phyloP scores from a whole-genome alignment of 2,113 vertebrate genomes.

The Isurus oxyrinchus region DNA sequence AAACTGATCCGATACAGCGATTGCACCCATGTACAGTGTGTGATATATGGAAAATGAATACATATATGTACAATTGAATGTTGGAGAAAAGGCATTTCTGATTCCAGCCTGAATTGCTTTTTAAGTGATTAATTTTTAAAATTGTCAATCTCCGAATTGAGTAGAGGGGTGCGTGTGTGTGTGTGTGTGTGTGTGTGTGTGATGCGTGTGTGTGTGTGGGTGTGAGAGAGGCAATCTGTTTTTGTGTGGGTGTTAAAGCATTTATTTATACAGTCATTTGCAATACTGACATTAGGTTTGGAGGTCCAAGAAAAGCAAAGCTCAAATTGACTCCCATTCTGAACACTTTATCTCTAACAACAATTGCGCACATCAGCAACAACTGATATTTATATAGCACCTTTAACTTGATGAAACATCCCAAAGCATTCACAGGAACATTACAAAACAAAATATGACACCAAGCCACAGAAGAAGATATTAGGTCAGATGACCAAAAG shows the following conservation, averaged over 20 bases:
- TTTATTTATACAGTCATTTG: not conserved
- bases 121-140: not conserved
- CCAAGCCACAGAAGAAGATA: not conserved
- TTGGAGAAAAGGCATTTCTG: not conserved
- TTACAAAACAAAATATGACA: not conserved
- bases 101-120: not conserved
- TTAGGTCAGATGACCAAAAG: no score
- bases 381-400: not conserved
- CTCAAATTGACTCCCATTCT: not conserved
- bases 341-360: not conserved
- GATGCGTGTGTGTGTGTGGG: no score
- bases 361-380: not conserved
- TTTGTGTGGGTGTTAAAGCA: not conserved
- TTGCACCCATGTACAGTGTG: not conserved
- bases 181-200: not conserved
- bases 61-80: not conserved
- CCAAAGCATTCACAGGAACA: not conserved
- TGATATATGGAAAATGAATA: not conserved
- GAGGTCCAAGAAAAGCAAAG: not conserved
- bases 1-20: not conserved
- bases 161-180: not conserved
- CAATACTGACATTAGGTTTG: not conserved
- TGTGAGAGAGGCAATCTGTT: not conserved
- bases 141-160: not conserved
- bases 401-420: not conserved